Base-by-base conservation (phyloP, 2,888 invertebrate genomes). In the Drosophila borealis region DNA sequence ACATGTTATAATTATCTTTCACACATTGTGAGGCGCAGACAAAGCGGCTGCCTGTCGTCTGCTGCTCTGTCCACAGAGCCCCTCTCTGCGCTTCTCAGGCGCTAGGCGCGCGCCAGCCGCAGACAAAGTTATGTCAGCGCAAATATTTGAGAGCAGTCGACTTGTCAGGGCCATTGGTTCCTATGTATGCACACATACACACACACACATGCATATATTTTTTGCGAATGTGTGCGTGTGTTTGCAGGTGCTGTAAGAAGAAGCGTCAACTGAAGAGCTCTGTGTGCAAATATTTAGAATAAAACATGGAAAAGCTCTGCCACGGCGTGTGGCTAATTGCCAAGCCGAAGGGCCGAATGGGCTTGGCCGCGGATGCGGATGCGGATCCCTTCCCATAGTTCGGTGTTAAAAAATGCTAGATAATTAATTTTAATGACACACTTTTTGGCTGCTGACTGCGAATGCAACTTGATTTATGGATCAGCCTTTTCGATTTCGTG, bases 391-490 rank as follows among this genome's bases (percentile, higher is more conserved):
- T 45, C 29, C 50, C 14, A 41, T 37, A 44, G 33, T 5, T 36
- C 49, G 68, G 85, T 68, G 89, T 76, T 86, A 77, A 73, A 70
- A 82, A 75, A 73, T 70, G 74, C 70, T 79, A 74, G 82, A 85
- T 85, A 85, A 85, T 89, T 85, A 88, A 89, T 89, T 85, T 85
- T 85, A 89, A 85, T 85, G 88, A 77, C 88, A 85, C 87, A 81
- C 81, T 70, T 50, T 63, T 46, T 14, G 61, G 37, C 77, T 68
- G 71, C 61, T 36, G 57, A 29, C 53, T 61, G 48, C 68, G 73
- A 89, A 88, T 82, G 89, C 86, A 81, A 88, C 80, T 70, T 85
- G 89, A 85, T 85, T 85, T 85, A 88, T 89, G 89, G 37, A 21
- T 11, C 54, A 41, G 34, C 59, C 36, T n/a, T 63, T 68, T 65